Base-by-base conservation (phyloP, 2,797 vertebrate genomes). In the Urosaurus nigricauda region DNA sequence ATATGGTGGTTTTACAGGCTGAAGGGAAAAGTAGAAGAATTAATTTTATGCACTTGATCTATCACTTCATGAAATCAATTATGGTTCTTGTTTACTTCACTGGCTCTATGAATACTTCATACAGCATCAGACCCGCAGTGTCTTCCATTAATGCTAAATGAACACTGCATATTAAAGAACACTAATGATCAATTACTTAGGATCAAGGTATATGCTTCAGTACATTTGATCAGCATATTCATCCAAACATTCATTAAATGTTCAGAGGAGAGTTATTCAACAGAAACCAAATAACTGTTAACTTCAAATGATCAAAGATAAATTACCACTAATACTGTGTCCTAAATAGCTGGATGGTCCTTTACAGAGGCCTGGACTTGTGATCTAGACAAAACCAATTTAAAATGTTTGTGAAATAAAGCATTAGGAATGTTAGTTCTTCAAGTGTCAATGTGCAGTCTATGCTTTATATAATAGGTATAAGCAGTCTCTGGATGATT, bases 141-240 rank as follows among this genome's bases (percentile, higher is more conserved):
- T 83, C 79, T 83, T 75, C 37, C 26, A 26, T 63, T 75, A 75
- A 65, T 75, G 58, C 37, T 63, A 88, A 73, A 87, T 82, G 79
- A 87, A 83, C 43, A 17, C 32, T 83, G 71, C 79, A 83, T 83
- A 88, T 83, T 88, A 88, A 83, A 88, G 56, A 87, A 65, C 79
- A 51, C 79, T 83, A 77, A 88, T 88, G 75, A 83, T 83, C 80
- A 58, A 65, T 88, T 88, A 83, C 53, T 83, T 58, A 35, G 40
- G 58, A 21, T 83, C 87, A 83, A 77, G 71, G 53, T 88, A 58
- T 75, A 88, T 63, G 79, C 87, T 83, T 82, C 70, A 83, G 53
- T 83, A 83, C 56, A 83, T 77, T 75, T 88, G 74, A 88, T 88
- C 79, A 65, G 53, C 80, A 53, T 75, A 65, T 63, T 63, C 53